Evolutionary conservation across 2,888 invertebrate species (phyloP).

Genomic region (Rutpela maculata): DNA sequence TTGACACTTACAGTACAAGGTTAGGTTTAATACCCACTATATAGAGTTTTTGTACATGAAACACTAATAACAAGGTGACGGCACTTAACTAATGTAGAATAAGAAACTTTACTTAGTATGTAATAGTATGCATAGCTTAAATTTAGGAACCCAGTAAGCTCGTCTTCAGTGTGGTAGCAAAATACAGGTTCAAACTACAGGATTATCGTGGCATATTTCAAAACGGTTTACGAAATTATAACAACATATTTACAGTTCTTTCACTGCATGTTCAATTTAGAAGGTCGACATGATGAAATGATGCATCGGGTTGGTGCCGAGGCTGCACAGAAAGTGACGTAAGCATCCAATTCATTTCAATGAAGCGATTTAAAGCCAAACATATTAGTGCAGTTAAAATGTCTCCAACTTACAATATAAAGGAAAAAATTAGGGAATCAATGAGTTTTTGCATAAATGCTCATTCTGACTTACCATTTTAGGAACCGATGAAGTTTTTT

Average conservation of each 20-base stretch:
- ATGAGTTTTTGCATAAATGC: no score
- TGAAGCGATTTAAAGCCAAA: no score
- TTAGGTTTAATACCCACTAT: conserved; percentile 70
- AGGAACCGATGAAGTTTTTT: no score
- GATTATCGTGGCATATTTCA: conserved; percentile 71
- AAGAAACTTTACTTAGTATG: conserved; percentile 69
- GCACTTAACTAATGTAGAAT: conserved; percentile 73
- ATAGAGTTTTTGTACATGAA: conserved; percentile 72
- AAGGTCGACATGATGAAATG: conserved; percentile 11
- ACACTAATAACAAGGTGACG: conserved; percentile 73
- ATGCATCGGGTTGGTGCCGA: conserved; percentile 14
- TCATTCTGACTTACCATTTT: no score
- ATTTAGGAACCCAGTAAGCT: conserved; percentile 64
- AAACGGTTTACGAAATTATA: conserved; percentile 59
- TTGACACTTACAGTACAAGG: conserved; percentile 72
- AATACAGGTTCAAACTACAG: conserved; percentile 70
- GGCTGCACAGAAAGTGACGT: no score
- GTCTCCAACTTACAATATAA: no score
- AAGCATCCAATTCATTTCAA: no score
- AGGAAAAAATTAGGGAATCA: no score
- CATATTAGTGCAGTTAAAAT: no score
- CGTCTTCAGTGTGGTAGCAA: conserved; percentile 74
- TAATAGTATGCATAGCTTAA: conserved; percentile 66
- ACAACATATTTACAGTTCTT: conserved; percentile 31
- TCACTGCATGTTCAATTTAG: conserved; percentile 28